Base-by-base conservation (phyloP, 2,888 invertebrate genomes). In the Nematopogon swammerdamellus region DNA sequence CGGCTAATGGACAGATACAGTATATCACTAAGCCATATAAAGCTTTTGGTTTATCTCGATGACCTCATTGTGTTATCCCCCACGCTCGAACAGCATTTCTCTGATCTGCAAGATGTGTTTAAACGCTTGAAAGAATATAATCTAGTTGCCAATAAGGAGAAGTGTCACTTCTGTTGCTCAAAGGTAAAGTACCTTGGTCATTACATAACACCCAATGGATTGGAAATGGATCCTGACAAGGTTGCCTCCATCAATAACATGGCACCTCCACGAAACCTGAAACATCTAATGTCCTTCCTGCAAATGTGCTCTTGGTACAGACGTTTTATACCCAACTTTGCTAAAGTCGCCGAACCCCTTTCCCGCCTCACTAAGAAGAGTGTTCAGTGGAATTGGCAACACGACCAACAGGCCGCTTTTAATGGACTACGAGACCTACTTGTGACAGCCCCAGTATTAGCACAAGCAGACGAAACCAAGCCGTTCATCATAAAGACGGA, bases 321-420 rank as follows among this genome's bases (percentile, higher is more conserved):
- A 19, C 44, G 60, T 49, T 56, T 59, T 52, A 59, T 63, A 58
- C 59, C 61, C 58, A 60, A 62, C 55, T 64, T 67, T 57, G 51
- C 57, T 0, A 45, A 53, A 17, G 51, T 59, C 0, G 53, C 57
- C 1, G 53, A 58, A 17, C 59, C 62, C 0, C 53, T 54, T 6
- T 58, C 57, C 0, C 50, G 51, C 11, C 50, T 62, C 0, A 60
- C 59, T 19, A 59, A 60, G 47, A 61, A 63, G 19, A 57, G 53
- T 3, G 47, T 46, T 2, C 3, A 1, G 3, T 63, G 60, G 60
- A 19, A 42, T 18, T 62, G 60, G 62, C 17, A 29, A n/a, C 3
- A 25, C 0, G 54, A 56, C 10, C 56, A 61, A 48, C 16, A 52
- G 6, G 29, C 25, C 0, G 56, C 62, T 0, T 63, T 56, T 29